Evolutionary conservation across 2,888 invertebrate species (phyloP), one percentile per base, ranked within the genome.

Genomic region (Colletes collaris): DNA sequence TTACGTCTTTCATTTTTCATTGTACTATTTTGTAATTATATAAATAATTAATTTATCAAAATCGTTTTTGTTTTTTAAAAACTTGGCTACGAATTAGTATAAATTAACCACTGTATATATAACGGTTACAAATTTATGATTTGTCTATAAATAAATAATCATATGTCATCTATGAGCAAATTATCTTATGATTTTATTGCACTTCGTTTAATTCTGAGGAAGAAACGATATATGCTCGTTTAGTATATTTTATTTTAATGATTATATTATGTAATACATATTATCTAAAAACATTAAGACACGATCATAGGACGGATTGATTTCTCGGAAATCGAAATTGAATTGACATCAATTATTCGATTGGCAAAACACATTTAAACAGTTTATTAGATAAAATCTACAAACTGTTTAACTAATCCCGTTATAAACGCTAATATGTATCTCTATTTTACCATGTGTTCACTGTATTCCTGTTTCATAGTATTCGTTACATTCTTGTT

Each of bases 241-340:
- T 53, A 50, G 49, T 63, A 44, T 60, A 73, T 58, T 82, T 82
- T 82, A 82, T 82, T 82, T 27, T 64, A 68, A 65, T 70, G n/a
- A 56, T 76, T 76, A 71, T 55, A 75, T 70, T 71, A 82, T 19
- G n/a, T 58, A 65, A 58, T 78, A 78, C 70, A 81, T 62, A 35
- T 73, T 19, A 58, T 77, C 40, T 71, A 80, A 65, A 71, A 76
- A 52, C 59, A 66, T 74, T 69, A 71, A 74, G 73, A 78, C 71
- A 75, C 69, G 59, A 65, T 52, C 50, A 72, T 60, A 60, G 82
- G 82, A 82, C 82, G 82, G 82, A 82, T 75, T 74, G 49, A 62
- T 68, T 67, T 65, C 64, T 77, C 35, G 49, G 49, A 67, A 75
- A 76, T 73, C 63, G 71, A 63, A 37, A 77, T 59, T 59, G 40